Evolutionary conservation across 1,140 invertebrate species (phyloP).

Genomic region (Neuroterus valhalla): DNA sequence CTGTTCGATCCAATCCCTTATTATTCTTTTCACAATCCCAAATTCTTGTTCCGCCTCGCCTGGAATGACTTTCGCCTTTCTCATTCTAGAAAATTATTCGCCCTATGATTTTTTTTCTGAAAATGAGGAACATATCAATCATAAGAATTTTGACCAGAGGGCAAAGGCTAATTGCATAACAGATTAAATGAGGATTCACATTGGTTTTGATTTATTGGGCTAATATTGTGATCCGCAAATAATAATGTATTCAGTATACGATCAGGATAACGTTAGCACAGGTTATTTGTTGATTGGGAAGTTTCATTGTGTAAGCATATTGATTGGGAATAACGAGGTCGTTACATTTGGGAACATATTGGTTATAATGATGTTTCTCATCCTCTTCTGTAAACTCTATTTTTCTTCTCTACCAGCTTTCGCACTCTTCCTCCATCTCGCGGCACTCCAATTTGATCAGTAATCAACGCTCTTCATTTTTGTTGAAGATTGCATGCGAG

Average conservation of each 20-base stretch:
- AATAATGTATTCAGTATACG: neutral
- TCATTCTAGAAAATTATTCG: neutral
- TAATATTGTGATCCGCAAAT: neutral
- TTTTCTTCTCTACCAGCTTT: neutral
- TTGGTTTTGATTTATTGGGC: neutral
- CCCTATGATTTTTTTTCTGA: too few species aligned
- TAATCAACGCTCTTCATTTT: neutral
- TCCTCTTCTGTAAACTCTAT: neutral
- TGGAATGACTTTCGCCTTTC: neutral
- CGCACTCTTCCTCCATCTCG: neutral
- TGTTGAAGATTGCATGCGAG: neutral
- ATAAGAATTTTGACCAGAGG: too few species aligned
- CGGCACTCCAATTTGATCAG: neutral
- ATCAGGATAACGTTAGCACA: neutral
- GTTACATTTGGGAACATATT: neutral
- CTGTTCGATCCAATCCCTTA: neutral
- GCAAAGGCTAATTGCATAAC: neutral
- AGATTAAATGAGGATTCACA: neutral
- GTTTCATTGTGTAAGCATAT: neutral
- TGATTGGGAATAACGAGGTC: conserved; percentile 6
- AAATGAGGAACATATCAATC: too few species aligned
- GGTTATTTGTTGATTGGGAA: conserved; percentile 5
- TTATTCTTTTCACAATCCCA: neutral
- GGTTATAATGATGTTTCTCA: neutral
- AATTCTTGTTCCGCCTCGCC: neutral